These are phyloP conservation scores for Plebejus melissa DNA, from an alignment of 2,888 invertebrate species.

Conservation along the genomic window DNA sequence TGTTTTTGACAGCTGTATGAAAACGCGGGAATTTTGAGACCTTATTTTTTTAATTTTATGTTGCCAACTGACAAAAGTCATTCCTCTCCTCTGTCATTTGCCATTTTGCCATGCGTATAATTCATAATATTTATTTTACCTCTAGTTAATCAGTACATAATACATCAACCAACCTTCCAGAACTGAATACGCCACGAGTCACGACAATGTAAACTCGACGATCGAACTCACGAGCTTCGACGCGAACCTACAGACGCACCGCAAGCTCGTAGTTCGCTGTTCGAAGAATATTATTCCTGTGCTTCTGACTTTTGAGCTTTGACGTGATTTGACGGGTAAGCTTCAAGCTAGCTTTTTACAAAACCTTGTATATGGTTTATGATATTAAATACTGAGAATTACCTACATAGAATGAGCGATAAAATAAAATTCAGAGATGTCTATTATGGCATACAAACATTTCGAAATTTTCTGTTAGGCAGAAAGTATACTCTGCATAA, in stretches of 20 bases:
- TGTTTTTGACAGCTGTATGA: constrained; percentile 47
- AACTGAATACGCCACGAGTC: too few relatives aligned
- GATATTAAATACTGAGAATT: neutral
- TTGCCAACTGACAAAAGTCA: neutral
- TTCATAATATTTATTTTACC: too few relatives aligned
- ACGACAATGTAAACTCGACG: too few relatives aligned
- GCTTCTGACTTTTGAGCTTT: neutral
- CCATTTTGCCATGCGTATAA: too few relatives aligned
- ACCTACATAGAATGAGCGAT: neutral
- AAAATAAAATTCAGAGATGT: constrained; percentile 52
- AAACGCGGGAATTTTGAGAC: constrained; percentile 57
- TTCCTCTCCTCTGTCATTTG: too few relatives aligned
- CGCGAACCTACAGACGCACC: too few relatives aligned
- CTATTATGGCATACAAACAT: constrained; percentile 45
- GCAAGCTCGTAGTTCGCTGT: neutral
- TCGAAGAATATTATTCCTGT: neutral
- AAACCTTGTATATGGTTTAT: too few relatives aligned
- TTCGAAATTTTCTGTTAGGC: constrained; percentile 58
- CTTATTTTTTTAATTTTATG: neutral
- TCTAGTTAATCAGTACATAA: too few relatives aligned
- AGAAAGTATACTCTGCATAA: constrained; percentile 51
- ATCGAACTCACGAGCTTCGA: too few relatives aligned
- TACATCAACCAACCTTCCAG: too few relatives aligned
- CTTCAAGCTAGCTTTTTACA: neutral
- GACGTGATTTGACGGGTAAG: constrained; percentile 18